Evolutionary conservation across 2,888 invertebrate species (phyloP).

Genomic region (Limnephilus marmoratus): DNA sequence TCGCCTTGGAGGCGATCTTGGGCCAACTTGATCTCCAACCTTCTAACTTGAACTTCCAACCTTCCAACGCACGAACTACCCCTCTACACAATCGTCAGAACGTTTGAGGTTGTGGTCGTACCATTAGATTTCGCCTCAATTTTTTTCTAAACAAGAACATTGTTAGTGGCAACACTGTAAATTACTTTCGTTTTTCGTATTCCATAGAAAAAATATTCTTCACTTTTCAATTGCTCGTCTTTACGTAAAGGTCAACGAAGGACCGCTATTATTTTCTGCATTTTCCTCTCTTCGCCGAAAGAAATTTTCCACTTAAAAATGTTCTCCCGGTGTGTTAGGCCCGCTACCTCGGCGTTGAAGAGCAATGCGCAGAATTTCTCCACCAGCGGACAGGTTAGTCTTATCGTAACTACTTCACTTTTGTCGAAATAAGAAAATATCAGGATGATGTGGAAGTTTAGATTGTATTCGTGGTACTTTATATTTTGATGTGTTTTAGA

Average conservation of each 20-base stretch:
- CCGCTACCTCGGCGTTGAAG: conserved; percentile 57
- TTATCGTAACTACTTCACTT: neutral
- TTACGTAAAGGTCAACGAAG: conserved; percentile 64
- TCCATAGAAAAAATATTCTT: conserved; percentile 32
- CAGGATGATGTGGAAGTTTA: neutral
- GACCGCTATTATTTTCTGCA: conserved; percentile 43
- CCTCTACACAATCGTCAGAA: too few relatives aligned
- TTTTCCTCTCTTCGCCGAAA: conserved; percentile 44
- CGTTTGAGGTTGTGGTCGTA: too few relatives aligned
- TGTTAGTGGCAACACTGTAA: neutral
- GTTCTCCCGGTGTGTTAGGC: conserved; percentile 61
- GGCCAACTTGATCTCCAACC: too few relatives aligned
- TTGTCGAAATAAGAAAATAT: neutral
- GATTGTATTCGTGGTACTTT: neutral
- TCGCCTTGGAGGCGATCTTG: too few relatives aligned
- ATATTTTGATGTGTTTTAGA: conserved; percentile 51
- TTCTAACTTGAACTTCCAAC: too few relatives aligned
- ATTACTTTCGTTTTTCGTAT: neutral
- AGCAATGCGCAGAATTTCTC: conserved; percentile 58
- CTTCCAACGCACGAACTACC: too few relatives aligned
- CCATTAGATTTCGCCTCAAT: too few relatives aligned
- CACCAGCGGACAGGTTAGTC: conserved; percentile 56
- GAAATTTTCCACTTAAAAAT: conserved; percentile 51
- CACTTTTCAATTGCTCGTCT: conserved; percentile 9
- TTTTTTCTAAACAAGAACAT: neutral